A percentile compares a stretch with the other conserved stretches of the same genome.
phyloP scores from a whole-genome alignment of 2,888 invertebrate genomes.

The Hirtodrosophila trivittata region DNA sequence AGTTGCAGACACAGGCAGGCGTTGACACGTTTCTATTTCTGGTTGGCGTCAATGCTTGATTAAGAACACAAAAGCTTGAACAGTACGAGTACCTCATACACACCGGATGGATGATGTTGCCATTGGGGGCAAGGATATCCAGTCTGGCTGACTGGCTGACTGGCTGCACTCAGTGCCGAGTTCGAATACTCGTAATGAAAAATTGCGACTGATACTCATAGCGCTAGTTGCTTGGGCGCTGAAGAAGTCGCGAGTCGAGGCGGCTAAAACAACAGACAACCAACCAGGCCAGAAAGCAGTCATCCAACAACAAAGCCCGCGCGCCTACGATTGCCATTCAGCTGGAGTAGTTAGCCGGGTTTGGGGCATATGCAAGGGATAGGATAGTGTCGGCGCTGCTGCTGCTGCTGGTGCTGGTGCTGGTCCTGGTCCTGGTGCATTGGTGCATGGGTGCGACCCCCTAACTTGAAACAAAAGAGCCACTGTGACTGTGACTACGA shows the following conservation, averaged over 20 bases:
- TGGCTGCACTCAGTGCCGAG: neutral
- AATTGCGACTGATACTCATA: slow-evolving; percentile 54
- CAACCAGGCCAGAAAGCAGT: slow-evolving; percentile 8
- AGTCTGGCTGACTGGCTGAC: no score
- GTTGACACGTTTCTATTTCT: slow-evolving; percentile 38
- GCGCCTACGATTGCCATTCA: slow-evolving; percentile 50
- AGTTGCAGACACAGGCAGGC: slow-evolving; percentile 8
- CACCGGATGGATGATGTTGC: neutral
- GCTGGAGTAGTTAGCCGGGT: slow-evolving; percentile 41
- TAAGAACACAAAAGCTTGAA: slow-evolving; percentile 29
- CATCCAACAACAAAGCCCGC: slow-evolving; percentile 31
- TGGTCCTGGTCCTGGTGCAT: neutral
- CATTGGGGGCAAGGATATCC: neutral
- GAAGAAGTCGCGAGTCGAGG: slow-evolving; percentile 33
- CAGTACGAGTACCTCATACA: neutral
- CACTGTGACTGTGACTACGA: slow-evolving; percentile 40
- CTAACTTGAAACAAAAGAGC: slow-evolving; percentile 59
- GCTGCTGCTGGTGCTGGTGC: neutral
- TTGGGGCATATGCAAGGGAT: slow-evolving; percentile 27
- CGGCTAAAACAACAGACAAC: slow-evolving; percentile 41
- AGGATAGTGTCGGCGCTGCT: neutral
- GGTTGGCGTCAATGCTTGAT: slow-evolving; percentile 55
- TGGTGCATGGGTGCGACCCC: slow-evolving; percentile 26
- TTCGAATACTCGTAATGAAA: slow-evolving; percentile 43
- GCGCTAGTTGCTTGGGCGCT: slow-evolving; percentile 31